Conservation (phyloP, 2,888 invertebrate species). For the Hanleya hanleyi region DNA sequence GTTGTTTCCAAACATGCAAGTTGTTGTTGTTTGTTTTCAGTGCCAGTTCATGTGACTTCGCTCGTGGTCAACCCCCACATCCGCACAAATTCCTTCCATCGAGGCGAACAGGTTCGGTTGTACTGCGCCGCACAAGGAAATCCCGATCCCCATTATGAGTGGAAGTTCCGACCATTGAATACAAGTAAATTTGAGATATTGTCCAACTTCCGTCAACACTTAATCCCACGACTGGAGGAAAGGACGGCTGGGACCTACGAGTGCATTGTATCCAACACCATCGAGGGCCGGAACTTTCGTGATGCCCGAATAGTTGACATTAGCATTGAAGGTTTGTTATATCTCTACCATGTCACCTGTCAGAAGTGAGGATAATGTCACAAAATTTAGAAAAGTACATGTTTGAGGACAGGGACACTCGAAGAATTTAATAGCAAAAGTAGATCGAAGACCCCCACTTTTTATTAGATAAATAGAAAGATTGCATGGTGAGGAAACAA, state of each 20-base stretch:
- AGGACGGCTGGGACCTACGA: background rate
- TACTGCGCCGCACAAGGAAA: constrained; percentile 1
- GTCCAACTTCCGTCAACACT: background rate
- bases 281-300: background rate
- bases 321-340: no score
- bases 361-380: no score
- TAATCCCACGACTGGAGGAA: background rate
- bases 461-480: no score
- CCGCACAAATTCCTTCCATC: background rate
- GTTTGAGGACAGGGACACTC: no score
- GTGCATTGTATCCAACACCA: constrained; percentile 2
- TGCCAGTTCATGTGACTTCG: background rate
- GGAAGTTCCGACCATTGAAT: background rate
- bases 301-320: background rate
- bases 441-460: no score
- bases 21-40: background rate
- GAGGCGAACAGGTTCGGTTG: background rate
- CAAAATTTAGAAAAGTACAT: no score
- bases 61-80: background rate
- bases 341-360: no score
- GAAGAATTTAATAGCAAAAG: no score
- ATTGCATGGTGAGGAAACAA: no score
- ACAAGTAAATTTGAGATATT: background rate
- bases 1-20: no score
- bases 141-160: background rate